phyloP scores from a whole-genome alignment of 2,888 invertebrate species.

The Drosophila suboccidentalis region DNA sequence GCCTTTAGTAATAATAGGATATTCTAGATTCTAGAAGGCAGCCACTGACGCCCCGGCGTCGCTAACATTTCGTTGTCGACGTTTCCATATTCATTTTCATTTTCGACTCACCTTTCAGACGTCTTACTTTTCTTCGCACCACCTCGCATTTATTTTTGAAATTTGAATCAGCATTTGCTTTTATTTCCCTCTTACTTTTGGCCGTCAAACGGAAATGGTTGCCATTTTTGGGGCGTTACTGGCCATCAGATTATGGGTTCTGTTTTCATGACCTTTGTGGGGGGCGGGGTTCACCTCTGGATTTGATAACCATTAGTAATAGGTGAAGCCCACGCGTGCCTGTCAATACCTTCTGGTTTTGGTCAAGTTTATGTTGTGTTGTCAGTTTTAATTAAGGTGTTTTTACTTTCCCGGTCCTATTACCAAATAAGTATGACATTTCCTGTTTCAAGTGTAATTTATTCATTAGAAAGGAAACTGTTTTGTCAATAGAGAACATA shows the following conservation, averaged over 20 bases:
- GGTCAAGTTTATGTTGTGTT: conserved; percentile 17
- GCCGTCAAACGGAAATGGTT: conserved; percentile 63
- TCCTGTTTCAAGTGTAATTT: conserved; percentile 19
- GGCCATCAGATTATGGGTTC: conserved; percentile 61
- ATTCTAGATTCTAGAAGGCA: conserved; percentile 19
- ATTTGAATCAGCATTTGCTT: conserved; percentile 62
- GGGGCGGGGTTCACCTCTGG: conserved; percentile 14
- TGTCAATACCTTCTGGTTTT: conserved; percentile 27
- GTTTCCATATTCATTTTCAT: conserved; percentile 47
- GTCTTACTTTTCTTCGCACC: conserved; percentile 17
- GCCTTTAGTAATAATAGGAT: conserved; percentile 8
- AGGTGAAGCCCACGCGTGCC: conserved; percentile 48
- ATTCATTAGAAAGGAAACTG: conserved; percentile 33
- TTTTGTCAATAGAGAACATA: conserved; percentile 34
- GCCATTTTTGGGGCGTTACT: conserved; percentile 45
- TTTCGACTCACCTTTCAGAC: conserved; percentile 42
- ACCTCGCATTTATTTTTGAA: conserved; percentile 62
- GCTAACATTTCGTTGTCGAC: conserved; percentile 30
- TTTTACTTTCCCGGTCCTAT: conserved; percentile 18
- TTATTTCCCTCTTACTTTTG: conserved; percentile 37
- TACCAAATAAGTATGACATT: conserved; percentile 29
- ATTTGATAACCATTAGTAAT: conserved; percentile 47
- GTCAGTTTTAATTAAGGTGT: conserved; percentile 64
- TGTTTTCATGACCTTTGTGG: conserved; percentile 57
- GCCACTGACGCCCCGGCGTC: conserved; percentile 13